Evolutionary conservation across 2,888 invertebrate species (phyloP).

Genomic region (Spicauda simplicius): DNA sequence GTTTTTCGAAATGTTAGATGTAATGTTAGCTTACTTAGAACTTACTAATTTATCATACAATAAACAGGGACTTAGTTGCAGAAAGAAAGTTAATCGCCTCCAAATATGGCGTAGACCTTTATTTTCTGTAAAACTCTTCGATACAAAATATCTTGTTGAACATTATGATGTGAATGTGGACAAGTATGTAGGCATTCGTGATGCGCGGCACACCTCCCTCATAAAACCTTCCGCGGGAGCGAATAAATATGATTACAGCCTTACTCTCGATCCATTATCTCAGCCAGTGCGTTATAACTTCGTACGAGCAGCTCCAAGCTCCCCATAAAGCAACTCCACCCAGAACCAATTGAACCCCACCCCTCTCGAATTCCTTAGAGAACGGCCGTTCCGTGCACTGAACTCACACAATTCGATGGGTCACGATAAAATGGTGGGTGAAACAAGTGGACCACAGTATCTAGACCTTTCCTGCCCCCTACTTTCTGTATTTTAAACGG

Average conservation of each 20-base stretch:
- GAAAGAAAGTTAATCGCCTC: too few species aligned
- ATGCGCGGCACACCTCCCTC: conserved; percentile 21
- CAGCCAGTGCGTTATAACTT: conserved; percentile 41
- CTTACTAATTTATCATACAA: too few species aligned
- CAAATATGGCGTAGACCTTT: too few species aligned
- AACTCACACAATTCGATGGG: conserved; percentile 22
- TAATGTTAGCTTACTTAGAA: too few species aligned
- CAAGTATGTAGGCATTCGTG: conserved; percentile 3
- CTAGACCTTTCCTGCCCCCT: conserved; percentile 32
- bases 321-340: conserved; percentile 11
- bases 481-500: conserved; percentile 11
- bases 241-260: conserved; percentile 45
- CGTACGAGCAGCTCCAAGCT: conserved; percentile 28
- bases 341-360: conserved; percentile 20
- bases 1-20: too few species aligned
- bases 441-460: conserved; percentile 32
- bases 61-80: too few species aligned
- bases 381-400: background rate
- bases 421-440: conserved; percentile 26
- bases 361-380: conserved; percentile 7
- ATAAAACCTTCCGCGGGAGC: conserved; percentile 37
- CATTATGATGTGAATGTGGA: conserved; percentile 8
- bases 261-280: conserved; percentile 44
- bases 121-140: too few species aligned
- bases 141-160: conserved; percentile 1